A percentile compares a stretch with the other conserved stretches of the same genome.
Evolutionary conservation across 2,113 vertebrate species (phyloP).

Genomic region (Tragelaphus imberbis): DNA sequence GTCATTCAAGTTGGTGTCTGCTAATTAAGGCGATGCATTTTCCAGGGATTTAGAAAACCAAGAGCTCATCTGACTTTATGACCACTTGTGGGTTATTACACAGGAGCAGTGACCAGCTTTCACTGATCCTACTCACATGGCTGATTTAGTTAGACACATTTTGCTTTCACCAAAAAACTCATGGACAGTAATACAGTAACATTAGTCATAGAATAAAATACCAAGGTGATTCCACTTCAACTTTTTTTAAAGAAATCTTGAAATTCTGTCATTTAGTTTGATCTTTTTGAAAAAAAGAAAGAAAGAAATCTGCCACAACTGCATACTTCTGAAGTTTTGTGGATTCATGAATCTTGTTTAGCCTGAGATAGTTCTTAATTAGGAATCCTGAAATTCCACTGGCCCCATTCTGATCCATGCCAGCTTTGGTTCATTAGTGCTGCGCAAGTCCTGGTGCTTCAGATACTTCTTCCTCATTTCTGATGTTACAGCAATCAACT

Average conservation of each 20-base stretch:
- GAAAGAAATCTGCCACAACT: neutral
- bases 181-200: neutral
- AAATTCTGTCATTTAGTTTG: neutral
- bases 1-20: slow-evolving; percentile 50
- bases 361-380: neutral
- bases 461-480: neutral
- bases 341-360: neutral
- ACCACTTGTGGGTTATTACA: neutral
- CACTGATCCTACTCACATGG: neutral
- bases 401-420: neutral
- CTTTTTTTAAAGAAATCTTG: neutral
- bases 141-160: neutral
- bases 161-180: neutral
- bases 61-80: neutral
- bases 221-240: neutral
- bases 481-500: neutral
- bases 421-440: neutral
- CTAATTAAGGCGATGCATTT: slow-evolving; percentile 57
- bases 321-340: neutral
- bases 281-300: neutral
- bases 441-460: neutral
- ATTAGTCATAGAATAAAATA: neutral
- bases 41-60: slow-evolving; percentile 25
- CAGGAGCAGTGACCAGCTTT: neutral
- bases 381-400: neutral